A percentile compares a stretch with the other conserved stretches of the same genome.
Evolutionary conservation across 2,888 invertebrate genomes (phyloP).

Genomic region (Lasioglossum villosulum): DNA sequence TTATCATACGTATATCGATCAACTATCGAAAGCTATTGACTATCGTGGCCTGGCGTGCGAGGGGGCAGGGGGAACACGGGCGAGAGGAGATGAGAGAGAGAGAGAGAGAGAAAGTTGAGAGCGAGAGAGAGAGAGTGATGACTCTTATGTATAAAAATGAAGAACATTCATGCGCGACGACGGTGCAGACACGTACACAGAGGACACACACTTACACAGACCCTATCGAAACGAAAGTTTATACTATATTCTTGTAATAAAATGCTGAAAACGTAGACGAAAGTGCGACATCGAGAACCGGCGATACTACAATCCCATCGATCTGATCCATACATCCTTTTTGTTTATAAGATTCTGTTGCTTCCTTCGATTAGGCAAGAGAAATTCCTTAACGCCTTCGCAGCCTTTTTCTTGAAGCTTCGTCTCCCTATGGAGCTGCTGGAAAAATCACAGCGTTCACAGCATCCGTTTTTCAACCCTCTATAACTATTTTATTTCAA

Average conservation of each 20-base stretch:
- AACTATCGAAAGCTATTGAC: constrained; percentile 80
- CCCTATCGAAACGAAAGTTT: constrained; percentile 79
- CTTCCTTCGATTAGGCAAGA: not conserved
- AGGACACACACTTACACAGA: constrained; percentile 32
- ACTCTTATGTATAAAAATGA: constrained; percentile 76
- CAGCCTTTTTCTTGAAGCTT: not conserved
- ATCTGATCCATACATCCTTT: constrained; percentile 17
- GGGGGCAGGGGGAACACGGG: constrained; percentile 28
- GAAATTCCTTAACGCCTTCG: not conserved
- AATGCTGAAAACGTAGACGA: constrained; percentile 76
- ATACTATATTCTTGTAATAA: constrained; percentile 85
- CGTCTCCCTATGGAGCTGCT: not conserved
- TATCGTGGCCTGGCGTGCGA: constrained; percentile 80
- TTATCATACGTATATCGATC: constrained; percentile 78
- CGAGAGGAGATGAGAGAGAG: constrained; percentile 42
- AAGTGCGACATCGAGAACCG: constrained; percentile 31
- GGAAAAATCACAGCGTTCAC: not conserved
- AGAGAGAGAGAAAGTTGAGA: not conserved
- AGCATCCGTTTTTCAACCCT: not conserved
- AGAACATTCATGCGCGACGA: constrained; percentile 69
- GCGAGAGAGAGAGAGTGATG: constrained; percentile 38
- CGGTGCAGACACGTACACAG: constrained; percentile 44
- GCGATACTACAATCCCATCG: constrained; percentile 22
- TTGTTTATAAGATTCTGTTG: not conserved
- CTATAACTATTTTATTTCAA: not conserved